A percentile compares a stretch with the other conserved stretches of the same genome.
phyloP scores from a whole-genome alignment of 1,140 invertebrate genomes.

The Cyclargus thomasi region DNA sequence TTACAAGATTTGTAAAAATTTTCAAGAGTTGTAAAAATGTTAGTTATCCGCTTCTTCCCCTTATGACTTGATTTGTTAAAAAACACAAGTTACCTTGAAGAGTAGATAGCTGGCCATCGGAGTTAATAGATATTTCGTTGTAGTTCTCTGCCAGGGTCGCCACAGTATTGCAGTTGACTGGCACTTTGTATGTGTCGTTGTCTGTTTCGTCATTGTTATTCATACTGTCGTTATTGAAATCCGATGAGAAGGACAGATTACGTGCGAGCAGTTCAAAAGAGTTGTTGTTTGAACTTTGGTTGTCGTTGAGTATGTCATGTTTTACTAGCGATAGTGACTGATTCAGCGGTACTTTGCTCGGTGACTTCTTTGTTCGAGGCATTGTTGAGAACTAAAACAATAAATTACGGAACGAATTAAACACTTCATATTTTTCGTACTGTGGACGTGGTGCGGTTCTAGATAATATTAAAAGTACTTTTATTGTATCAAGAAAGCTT shows the following conservation, averaged over 20 bases:
- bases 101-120: slow-evolving; percentile 65
- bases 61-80: slow-evolving; percentile 8
- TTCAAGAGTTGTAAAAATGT: no score
- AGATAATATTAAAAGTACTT: no score
- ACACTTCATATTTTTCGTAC: no score
- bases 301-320: slow-evolving; percentile 58
- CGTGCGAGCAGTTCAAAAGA: slow-evolving; percentile 67
- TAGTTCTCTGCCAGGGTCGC: slow-evolving; percentile 60
- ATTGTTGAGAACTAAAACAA: slow-evolving; percentile 77
- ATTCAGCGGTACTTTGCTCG: slow-evolving; percentile 55
- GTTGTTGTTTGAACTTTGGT: slow-evolving; percentile 48
- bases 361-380: slow-evolving; percentile 74
- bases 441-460: no score
- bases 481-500: no score
- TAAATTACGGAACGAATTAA: not conserved
- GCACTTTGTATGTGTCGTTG: slow-evolving; percentile 75
- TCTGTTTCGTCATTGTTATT: slow-evolving; percentile 58
- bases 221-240: slow-evolving; percentile 63
- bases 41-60: no score
- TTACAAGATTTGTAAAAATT: no score
- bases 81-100: slow-evolving; percentile 52
- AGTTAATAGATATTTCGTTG: slow-evolving; percentile 68
- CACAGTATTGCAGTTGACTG: slow-evolving; percentile 71
- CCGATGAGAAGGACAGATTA: slow-evolving; percentile 69
- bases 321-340: slow-evolving; percentile 59